Evolutionary conservation across 92 coral and sea anemone species (phyloP).

Genomic region (Actinernus sp.): DNA sequence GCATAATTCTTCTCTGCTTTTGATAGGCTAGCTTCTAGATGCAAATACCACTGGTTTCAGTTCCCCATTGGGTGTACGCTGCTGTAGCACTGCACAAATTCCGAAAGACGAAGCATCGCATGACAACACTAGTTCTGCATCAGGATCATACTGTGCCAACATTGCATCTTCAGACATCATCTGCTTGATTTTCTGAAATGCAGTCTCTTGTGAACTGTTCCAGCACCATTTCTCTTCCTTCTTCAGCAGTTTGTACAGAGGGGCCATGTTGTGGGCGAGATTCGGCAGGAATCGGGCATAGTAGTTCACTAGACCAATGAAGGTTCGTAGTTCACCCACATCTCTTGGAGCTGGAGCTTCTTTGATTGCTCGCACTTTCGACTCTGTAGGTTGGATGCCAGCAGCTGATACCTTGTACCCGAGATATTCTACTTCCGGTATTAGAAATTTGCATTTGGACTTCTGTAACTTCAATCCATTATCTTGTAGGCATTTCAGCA

Average conservation of each 20-base stretch:
- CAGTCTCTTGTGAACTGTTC: slow-evolving; percentile 5
- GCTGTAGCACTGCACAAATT: slow-evolving; percentile 34
- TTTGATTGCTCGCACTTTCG: slow-evolving; percentile 25
- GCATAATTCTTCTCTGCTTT: slow-evolving; percentile 43
- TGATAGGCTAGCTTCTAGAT: slow-evolving; percentile 21
- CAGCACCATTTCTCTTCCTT: slow-evolving; percentile 22
- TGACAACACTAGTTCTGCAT: slow-evolving; percentile 40
- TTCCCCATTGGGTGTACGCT: slow-evolving; percentile 30
- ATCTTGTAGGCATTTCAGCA: too few relatives aligned
- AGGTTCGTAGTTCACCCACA: slow-evolving; percentile 13
- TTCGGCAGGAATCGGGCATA: slow-evolving; percentile 1
- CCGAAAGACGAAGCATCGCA: slow-evolving; percentile 50
- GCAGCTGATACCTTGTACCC: slow-evolving; percentile 28
- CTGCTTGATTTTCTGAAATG: too few relatives aligned
- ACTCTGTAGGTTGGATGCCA: slow-evolving; percentile 42
- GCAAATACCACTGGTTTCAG: slow-evolving; percentile 43
- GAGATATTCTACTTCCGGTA: slow-evolving; percentile 46
- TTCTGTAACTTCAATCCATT: too few relatives aligned
- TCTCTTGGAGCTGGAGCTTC: slow-evolving; percentile 8
- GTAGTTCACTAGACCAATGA: slow-evolving; percentile 16
- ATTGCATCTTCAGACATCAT: slow-evolving; percentile 21
- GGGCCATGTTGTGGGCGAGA: slow-evolving; percentile 11
- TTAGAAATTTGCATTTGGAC: too few relatives aligned
- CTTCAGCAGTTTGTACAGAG: slow-evolving; percentile 5
- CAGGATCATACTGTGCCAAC: slow-evolving; percentile 39